These are phyloP conservation scores for Hoplodrina ambigua DNA, from an alignment of 2,888 invertebrate genomes.

Conservation along the genomic window DNA sequence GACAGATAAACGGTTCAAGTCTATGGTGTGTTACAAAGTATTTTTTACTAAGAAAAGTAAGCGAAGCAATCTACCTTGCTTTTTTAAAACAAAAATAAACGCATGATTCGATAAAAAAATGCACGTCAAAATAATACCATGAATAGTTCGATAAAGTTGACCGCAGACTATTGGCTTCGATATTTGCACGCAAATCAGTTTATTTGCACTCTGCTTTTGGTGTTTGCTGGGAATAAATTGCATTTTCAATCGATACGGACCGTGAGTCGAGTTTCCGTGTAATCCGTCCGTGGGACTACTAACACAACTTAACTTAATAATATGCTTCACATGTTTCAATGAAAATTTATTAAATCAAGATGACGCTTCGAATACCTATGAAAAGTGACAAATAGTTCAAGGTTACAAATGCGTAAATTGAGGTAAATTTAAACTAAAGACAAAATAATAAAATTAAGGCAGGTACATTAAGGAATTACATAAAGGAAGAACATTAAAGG, in stretches of 20 bases:
- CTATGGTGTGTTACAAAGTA: background rate
- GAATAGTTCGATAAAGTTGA: conserved; percentile 37
- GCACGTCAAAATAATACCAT: conserved; percentile 16
- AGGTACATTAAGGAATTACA: no score
- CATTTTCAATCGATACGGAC: conserved; percentile 47
- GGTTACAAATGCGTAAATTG: no score
- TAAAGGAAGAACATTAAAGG: no score
- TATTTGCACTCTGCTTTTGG: conserved; percentile 49
- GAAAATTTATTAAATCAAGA: conserved; percentile 2
- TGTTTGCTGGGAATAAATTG: conserved; percentile 48
- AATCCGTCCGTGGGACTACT: conserved; percentile 36
- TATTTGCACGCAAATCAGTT: conserved; percentile 55
- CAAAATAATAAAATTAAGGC: no score
- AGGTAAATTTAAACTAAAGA: no score
- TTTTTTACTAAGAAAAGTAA: background rate
- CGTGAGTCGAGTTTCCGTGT: conserved; percentile 13
- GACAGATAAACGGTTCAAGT: background rate
- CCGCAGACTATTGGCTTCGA: conserved; percentile 35
- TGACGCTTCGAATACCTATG: no score
- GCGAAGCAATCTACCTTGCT: background rate
- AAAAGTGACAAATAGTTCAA: no score
- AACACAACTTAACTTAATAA: conserved; percentile 25
- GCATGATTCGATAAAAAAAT: conserved; percentile 9
- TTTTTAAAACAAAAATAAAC: background rate
- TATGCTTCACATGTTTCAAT: conserved; percentile 40